phyloP scores from a whole-genome alignment of 2,888 invertebrate genomes.

The Trissoscelio sp. region DNA sequence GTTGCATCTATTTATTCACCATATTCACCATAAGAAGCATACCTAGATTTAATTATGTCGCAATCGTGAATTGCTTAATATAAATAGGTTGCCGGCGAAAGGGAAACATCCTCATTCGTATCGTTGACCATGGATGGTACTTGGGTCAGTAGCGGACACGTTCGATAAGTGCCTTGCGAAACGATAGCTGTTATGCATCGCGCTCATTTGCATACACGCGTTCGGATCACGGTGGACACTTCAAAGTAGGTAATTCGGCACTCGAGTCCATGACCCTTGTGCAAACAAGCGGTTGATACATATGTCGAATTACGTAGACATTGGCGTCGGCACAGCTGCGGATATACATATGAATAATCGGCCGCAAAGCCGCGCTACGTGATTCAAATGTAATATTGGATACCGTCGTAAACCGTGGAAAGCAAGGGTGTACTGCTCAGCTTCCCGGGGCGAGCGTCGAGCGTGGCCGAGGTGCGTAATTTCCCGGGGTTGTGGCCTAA shows the following conservation, averaged over 20 bases:
- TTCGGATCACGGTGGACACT: constrained; percentile 54
- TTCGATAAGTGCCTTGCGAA: constrained; percentile 58
- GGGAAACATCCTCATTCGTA: constrained; percentile 25
- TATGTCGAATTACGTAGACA: constrained; percentile 69
- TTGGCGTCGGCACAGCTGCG: constrained; percentile 55
- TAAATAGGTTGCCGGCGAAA: no score
- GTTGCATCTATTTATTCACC: no score
- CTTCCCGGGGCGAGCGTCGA: constrained; percentile 31
- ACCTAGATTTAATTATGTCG: no score
- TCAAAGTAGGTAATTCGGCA: constrained; percentile 58
- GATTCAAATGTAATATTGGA: constrained; percentile 69
- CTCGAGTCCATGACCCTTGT: constrained; percentile 60
- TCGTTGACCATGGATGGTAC: constrained; percentile 47
- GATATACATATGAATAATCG: constrained; percentile 69
- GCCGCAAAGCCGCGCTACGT: constrained; percentile 67
- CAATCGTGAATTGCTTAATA: no score
- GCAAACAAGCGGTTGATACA: constrained; percentile 68
- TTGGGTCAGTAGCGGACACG: constrained; percentile 49
- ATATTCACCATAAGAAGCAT: no score
- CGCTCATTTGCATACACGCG: constrained; percentile 65
- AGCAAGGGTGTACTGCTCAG: constrained; percentile 40
- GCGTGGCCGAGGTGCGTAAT: constrained; percentile 46
- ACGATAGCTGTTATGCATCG: constrained; percentile 53
- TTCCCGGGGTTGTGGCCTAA: constrained; percentile 37
- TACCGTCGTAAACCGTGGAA: constrained; percentile 64